A percentile compares a stretch with the other conserved stretches of the same genome.
Conservation (phyloP, 2,113 vertebrate genomes). For the Siniperca knerii region DNA sequence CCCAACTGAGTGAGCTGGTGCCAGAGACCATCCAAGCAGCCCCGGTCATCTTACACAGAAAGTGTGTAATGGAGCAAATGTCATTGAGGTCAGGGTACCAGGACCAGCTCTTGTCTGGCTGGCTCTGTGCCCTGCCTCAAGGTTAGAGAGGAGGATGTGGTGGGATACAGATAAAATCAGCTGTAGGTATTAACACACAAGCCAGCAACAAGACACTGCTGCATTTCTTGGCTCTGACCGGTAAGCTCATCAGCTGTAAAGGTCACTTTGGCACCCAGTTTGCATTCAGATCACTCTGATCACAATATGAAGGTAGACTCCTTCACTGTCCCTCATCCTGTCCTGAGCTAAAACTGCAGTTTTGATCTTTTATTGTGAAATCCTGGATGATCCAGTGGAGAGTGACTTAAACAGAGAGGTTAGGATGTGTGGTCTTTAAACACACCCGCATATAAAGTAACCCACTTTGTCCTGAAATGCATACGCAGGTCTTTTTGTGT, state of each 20-base stretch:
- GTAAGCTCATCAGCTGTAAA: conserved; percentile 53
- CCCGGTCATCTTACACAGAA: conserved; percentile 24
- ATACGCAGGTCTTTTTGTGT: conserved; percentile 52
- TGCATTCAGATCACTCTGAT: conserved; percentile 48
- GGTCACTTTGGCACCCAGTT: conserved; percentile 62
- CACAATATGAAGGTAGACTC: conserved; percentile 4
- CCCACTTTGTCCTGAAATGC: conserved; percentile 50
- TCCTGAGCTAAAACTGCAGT: neutral
- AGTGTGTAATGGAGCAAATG: conserved; percentile 61
- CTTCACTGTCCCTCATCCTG: neutral
- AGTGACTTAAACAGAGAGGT: neutral
- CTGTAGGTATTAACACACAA: conserved; percentile 40
- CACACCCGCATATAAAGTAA: conserved; percentile 34
- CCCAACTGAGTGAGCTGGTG: conserved; percentile 53
- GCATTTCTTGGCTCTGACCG: conserved; percentile 31
- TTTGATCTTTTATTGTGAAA: neutral
- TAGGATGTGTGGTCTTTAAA: conserved; percentile 25
- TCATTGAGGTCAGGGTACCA: conserved; percentile 56
- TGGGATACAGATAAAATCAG: conserved; percentile 37
- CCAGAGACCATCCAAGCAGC: conserved; percentile 53
- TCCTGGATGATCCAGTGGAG: conserved; percentile 10
- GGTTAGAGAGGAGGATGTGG: conserved; percentile 53
- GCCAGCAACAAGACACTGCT: conserved; percentile 39
- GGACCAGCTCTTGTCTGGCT: conserved; percentile 32
- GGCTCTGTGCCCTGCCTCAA: conserved; percentile 65